These are phyloP conservation scores for Odontamblyopus lacepedii DNA, from an alignment of 2,797 vertebrate species.

Conservation along the genomic window DNA sequence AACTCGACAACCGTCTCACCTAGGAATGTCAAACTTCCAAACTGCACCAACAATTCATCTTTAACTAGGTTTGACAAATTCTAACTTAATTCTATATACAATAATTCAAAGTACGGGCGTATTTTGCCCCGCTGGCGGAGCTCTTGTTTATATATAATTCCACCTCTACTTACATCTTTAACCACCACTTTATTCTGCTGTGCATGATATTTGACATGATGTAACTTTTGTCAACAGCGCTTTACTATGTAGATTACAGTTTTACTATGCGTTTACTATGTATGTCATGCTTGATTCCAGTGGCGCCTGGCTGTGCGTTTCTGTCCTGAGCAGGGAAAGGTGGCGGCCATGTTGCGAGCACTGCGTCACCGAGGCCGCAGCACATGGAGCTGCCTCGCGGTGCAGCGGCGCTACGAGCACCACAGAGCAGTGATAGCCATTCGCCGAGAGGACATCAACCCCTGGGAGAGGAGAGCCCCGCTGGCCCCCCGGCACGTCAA, in stretches of 20 bases:
- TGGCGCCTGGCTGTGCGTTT: slow-evolving; percentile 2
- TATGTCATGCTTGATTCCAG: neutral
- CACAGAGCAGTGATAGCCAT: slow-evolving; percentile 84
- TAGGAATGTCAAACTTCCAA: too few relatives aligned
- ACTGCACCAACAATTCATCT: too few relatives aligned
- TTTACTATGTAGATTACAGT: too few relatives aligned
- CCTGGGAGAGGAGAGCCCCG: slow-evolving; percentile 94
- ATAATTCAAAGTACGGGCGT: too few relatives aligned
- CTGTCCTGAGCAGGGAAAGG: slow-evolving; percentile 49
- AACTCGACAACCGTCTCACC: too few relatives aligned
- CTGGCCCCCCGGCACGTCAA: slow-evolving; percentile 91
- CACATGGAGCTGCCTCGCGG: slow-evolving; percentile 37
- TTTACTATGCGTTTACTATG: neutral
- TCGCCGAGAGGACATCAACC: slow-evolving; percentile 91
- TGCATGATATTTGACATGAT: neutral
- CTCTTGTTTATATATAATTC: too few relatives aligned
- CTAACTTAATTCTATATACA: too few relatives aligned
- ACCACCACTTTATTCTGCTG: neutral
- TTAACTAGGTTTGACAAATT: too few relatives aligned
- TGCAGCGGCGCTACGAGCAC: slow-evolving; percentile 67
- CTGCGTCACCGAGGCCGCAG: slow-evolving; percentile 62
- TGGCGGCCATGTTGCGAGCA: slow-evolving; percentile 81
- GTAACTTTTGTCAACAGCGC: neutral
- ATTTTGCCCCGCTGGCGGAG: too few relatives aligned
- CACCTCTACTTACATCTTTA: neutral